These are phyloP conservation scores for Eublepharis macularius DNA, from an alignment of 2,113 vertebrate species.

Conservation along the genomic window DNA sequence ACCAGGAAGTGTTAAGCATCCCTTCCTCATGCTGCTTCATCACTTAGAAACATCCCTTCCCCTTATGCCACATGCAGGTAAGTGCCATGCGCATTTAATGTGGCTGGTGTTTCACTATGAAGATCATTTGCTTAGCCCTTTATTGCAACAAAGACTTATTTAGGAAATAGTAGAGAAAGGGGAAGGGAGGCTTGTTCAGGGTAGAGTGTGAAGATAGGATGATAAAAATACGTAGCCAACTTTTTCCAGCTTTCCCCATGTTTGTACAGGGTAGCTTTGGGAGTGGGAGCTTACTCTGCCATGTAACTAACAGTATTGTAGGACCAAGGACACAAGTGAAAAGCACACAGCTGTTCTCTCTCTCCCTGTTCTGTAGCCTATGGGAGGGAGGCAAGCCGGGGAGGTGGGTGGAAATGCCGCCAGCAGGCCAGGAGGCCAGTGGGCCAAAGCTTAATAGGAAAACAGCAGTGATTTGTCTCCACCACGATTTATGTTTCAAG, in stretches of 20 bases:
- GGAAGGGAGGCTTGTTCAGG: not conserved
- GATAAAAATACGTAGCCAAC: not conserved
- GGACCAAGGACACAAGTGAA: conserved; percentile 53
- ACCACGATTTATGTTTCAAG: conserved; percentile 79
- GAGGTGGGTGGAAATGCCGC: conserved; percentile 47
- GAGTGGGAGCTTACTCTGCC: conserved; percentile 13
- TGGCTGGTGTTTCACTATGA: conserved; percentile 33
- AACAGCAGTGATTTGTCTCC: conserved; percentile 80
- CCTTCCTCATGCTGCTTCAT: too few relatives aligned
- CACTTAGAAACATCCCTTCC: too few relatives aligned
- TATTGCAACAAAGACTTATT: conserved; percentile 46
- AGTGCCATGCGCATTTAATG: conserved; percentile 34
- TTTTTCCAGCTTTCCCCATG: not conserved
- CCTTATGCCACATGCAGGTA: not conserved
- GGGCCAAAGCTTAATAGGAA: conserved; percentile 81
- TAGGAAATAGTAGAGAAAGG: not conserved
- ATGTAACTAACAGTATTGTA: conserved; percentile 30
- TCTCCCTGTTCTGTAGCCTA: conserved; percentile 23
- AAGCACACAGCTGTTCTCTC: conserved; percentile 50
- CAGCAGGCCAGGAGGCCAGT: conserved; percentile 67
- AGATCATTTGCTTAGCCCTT: conserved; percentile 47
- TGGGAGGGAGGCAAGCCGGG: not conserved
- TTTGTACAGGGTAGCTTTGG: not conserved
- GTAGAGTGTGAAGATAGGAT: not conserved
- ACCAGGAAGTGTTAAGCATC: too few relatives aligned